Conservation (phyloP, 2,113 vertebrate genomes). For the Phocoena sinus region DNA sequence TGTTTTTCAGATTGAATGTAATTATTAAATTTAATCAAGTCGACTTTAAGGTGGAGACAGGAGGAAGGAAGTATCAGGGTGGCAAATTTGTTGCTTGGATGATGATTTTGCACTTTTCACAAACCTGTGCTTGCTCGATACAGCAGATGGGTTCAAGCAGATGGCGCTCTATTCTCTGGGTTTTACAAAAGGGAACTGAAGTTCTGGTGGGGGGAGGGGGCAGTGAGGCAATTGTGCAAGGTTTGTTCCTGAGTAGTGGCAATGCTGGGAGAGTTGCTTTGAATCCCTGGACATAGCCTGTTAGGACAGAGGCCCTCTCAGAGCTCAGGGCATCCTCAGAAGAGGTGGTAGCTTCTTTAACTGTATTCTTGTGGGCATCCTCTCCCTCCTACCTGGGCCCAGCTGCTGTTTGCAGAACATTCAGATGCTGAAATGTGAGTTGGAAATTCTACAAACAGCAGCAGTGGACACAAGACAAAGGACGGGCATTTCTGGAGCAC, state of each 20-base stretch:
- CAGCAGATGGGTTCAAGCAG: neutral
- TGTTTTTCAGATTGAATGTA: neutral
- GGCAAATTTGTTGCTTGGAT: neutral
- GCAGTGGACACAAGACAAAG: neutral
- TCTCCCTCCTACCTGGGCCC: neutral
- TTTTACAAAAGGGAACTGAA: neutral
- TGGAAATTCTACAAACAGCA: neutral
- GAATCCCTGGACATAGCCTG: neutral
- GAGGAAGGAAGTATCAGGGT: neutral
- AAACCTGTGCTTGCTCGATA: fast-evolving
- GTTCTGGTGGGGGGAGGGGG: neutral
- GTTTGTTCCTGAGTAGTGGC: fast-evolving
- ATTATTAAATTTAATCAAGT: neutral
- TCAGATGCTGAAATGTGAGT: neutral
- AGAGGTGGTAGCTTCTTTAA: neutral
- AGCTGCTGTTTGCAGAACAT: neutral
- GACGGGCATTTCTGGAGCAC: neutral
- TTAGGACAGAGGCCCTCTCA: neutral
- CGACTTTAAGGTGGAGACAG: neutral
- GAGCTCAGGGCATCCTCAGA: neutral
- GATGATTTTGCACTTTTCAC: neutral
- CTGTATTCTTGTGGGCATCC: neutral
- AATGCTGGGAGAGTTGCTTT: fast-evolving
- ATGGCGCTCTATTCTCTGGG: neutral
- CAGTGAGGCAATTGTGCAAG: neutral